A percentile compares a stretch with the other conserved stretches of the same genome.
Conservation (phyloP, 2,888 invertebrate species). For the Teleiodes luculella region DNA sequence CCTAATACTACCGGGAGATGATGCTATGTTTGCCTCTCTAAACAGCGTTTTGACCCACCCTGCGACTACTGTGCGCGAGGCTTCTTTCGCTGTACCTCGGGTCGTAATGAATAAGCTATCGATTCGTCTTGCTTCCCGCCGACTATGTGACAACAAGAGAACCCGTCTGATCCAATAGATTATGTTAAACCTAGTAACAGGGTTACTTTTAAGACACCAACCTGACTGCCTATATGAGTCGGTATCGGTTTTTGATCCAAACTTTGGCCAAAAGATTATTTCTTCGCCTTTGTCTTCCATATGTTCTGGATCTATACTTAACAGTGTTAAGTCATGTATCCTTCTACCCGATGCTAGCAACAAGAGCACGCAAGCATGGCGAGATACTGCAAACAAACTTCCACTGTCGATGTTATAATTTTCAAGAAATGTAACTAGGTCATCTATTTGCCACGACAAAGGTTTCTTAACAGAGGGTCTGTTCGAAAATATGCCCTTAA, state of each 20-base stretch:
- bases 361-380: constrained; percentile 14
- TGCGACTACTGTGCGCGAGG: constrained; percentile 11
- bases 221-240: not conserved
- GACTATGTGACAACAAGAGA: not conserved
- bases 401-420: not conserved
- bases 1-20: constrained; percentile 16
- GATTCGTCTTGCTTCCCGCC: not conserved
- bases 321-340: constrained; percentile 20
- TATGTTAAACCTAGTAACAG: not conserved
- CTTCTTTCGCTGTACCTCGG: constrained; percentile 2
- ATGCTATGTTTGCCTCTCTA: constrained; percentile 4
- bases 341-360: constrained; percentile 21
- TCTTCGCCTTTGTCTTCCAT: not conserved
- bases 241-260: not conserved
- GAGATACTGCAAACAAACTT: constrained; percentile 7
- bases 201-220: constrained; percentile 2
- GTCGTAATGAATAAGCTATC: constrained; percentile 12
- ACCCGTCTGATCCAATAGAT: not conserved
- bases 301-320: not conserved
- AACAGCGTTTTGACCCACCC: constrained; percentile 11
- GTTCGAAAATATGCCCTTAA: not conserved
- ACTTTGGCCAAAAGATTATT: not conserved
- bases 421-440: not conserved
- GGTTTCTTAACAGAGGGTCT: not conserved
- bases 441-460: not conserved